phyloP scores from a whole-genome alignment of 92 coral and sea anemone species.

The Virgularia gustaviana region DNA sequence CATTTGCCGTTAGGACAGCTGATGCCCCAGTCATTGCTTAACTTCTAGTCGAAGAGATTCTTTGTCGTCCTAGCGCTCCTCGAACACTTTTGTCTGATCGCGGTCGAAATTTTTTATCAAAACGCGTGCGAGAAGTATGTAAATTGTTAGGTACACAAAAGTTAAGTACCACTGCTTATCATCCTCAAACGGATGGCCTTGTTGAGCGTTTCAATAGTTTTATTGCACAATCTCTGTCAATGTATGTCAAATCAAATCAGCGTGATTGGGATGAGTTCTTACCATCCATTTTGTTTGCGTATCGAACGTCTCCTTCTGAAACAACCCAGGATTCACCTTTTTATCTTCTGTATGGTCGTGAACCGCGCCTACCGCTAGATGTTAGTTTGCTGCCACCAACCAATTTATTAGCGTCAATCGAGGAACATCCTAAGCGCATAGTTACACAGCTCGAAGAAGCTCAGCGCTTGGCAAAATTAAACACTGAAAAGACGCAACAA shows the following conservation, averaged over 20 bases:
- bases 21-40: constrained; percentile 51
- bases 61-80: constrained; percentile 55
- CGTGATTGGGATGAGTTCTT: constrained; percentile 48
- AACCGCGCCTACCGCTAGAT: constrained; percentile 58
- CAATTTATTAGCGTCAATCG: constrained; percentile 41
- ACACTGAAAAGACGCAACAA: constrained; percentile 56
- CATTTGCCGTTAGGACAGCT: constrained; percentile 49
- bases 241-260: constrained; percentile 47
- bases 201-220: constrained; percentile 34
- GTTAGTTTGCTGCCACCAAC: constrained; percentile 48
- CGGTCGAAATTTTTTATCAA: constrained; percentile 56
- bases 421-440: constrained; percentile 49
- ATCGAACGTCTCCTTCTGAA: constrained; percentile 48
- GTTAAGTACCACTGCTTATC: constrained; percentile 20
- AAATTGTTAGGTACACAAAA: constrained; percentile 41
- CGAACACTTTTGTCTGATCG: constrained; percentile 51
- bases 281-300: constrained; percentile 39
- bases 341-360: constrained; percentile 51
- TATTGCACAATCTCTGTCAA: constrained; percentile 34
- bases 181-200: constrained; percentile 31
- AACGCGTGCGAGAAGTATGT: constrained; percentile 54
- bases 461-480: constrained; percentile 44
- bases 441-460: constrained; percentile 55
- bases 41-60: constrained; percentile 46
- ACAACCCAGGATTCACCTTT: constrained; percentile 59